Percentiles rank a stretch among this genome's conserved stretches.
These are phyloP conservation scores for Disparrhopalites patrizii DNA, from an alignment of 2,888 invertebrate genomes.

Conservation along the genomic window DNA sequence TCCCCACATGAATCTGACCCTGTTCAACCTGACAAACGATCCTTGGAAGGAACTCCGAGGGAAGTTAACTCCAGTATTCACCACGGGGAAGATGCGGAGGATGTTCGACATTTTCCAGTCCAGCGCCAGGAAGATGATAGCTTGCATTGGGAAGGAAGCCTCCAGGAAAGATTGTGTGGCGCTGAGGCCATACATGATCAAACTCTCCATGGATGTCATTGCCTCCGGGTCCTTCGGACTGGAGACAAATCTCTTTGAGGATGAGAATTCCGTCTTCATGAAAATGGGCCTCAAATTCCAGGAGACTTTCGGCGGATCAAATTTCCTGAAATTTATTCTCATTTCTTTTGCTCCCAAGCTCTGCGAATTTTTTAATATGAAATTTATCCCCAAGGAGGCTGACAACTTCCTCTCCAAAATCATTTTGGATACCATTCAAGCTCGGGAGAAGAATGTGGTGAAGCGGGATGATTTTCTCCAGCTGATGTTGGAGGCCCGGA, in stretches of 20 bases:
- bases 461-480: conserved; percentile 25
- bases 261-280: not conserved
- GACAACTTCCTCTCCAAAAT: not conserved
- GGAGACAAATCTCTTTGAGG: not conserved
- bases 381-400: not conserved
- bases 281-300: not conserved
- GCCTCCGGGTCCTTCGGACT: not conserved
- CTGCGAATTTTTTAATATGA: not conserved
- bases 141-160: not conserved
- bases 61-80: conserved; percentile 2
- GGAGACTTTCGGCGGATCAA: not conserved
- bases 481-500: conserved; percentile 18
- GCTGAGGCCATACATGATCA: not conserved
- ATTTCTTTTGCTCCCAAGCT: conserved; percentile 7
- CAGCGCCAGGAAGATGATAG: not conserved
- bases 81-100: not conserved
- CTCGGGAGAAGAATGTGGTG: not conserved
- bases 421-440: not conserved
- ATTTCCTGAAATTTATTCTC: not conserved
- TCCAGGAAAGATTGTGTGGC: not conserved
- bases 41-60: conserved; percentile 7
- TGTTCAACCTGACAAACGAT: not conserved
- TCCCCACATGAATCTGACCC: conserved; percentile 6
- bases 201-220: not conserved
- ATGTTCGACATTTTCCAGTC: conserved; percentile 1